These are phyloP conservation scores for Venturia canescens DNA, from an alignment of 1,140 invertebrate species.

Conservation along the genomic window DNA sequence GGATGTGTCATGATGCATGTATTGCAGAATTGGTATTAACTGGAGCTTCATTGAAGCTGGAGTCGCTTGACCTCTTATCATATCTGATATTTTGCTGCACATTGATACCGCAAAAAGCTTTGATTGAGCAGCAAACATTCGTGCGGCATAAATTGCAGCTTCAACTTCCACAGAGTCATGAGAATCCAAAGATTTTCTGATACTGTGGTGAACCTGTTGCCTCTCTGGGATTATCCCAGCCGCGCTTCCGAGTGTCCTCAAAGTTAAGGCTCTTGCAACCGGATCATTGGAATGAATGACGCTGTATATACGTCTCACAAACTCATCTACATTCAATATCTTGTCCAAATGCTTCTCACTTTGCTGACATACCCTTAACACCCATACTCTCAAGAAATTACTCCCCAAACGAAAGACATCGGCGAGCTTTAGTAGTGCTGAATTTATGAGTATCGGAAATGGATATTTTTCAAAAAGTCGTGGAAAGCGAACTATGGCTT, in stretches of 20 bases:
- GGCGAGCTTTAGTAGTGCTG: constrained; percentile 94
- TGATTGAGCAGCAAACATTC: constrained; percentile 94
- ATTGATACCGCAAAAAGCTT: constrained; percentile 97
- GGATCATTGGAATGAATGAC: constrained; percentile 98
- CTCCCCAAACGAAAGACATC: constrained; percentile 95
- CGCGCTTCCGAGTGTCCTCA: constrained; percentile 93
- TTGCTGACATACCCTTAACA: constrained; percentile 95
- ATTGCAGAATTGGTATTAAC: constrained; percentile 92
- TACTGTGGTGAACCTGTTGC: constrained; percentile 96
- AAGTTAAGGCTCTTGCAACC: constrained; percentile 92
- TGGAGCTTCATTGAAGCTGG: constrained; percentile 94
- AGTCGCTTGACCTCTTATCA: constrained; percentile 95
- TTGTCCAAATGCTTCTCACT: constrained; percentile 98
- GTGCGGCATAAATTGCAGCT: constrained; percentile 96
- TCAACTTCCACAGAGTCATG: constrained; percentile 97
- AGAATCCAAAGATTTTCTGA: constrained; percentile 93
- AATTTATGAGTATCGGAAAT: constrained; percentile 98
- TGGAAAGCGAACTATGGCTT: constrained; percentile 96
- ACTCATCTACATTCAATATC: constrained; percentile 97
- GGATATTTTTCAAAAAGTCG: constrained; percentile 97
- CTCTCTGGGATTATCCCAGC: constrained; percentile 95
- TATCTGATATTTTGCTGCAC: constrained; percentile 96
- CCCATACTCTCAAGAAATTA: constrained; percentile 95
- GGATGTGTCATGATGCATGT: constrained; percentile 95
- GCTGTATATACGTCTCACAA: constrained; percentile 93